These are phyloP conservation scores for Bombus cullumanus DNA, from an alignment of 1,140 invertebrate genomes.

Conservation along the genomic window DNA sequence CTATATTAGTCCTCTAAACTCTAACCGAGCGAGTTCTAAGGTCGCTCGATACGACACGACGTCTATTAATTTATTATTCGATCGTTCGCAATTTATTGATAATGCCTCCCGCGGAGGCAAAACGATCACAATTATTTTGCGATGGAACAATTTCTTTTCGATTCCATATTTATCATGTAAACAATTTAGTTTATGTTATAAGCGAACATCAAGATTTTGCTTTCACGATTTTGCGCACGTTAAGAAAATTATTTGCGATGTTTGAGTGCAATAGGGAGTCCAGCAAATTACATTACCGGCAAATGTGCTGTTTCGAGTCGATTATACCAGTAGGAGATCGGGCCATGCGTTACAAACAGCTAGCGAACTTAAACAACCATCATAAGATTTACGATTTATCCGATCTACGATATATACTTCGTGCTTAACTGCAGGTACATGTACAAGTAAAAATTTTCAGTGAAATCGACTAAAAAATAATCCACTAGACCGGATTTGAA, in stretches of 20 bases:
- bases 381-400: neutral
- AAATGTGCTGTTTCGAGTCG: neutral
- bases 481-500: neutral
- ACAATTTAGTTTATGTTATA: neutral
- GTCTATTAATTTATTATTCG: neutral
- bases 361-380: neutral
- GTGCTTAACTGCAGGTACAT: too few relatives aligned
- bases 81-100: neutral
- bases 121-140: too few relatives aligned
- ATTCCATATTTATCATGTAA: neutral
- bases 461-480: neutral
- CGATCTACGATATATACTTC: neutral
- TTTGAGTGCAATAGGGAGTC: neutral
- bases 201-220: neutral
- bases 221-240: slow-evolving; percentile 10
- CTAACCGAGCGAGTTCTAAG: slow-evolving; percentile 24
- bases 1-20: slow-evolving; percentile 26
- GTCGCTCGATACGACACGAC: slow-evolving; percentile 1
- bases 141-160: neutral
- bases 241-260: slow-evolving; percentile 11
- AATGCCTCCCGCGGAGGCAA: too few relatives aligned
- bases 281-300: neutral
- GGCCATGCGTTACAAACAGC: neutral
- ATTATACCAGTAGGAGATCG: slow-evolving; percentile 5
- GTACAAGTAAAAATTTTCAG: neutral